Evolutionary conservation across 2,113 vertebrate genomes (phyloP).

Genomic region (Gorsachius goisagi): DNA sequence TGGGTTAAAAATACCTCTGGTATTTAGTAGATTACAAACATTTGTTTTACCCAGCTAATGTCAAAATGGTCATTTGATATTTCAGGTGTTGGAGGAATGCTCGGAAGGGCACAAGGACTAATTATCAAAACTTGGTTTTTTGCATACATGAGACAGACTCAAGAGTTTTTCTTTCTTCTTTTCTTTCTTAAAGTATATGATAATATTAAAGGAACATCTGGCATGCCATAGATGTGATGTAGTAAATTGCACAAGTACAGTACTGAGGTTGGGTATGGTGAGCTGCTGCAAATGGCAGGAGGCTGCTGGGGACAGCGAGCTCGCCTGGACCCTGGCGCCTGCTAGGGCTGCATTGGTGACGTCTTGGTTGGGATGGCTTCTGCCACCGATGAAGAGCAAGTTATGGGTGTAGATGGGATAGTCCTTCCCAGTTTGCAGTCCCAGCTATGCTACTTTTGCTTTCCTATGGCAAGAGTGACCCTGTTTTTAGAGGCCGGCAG

Average conservation of each 20-base stretch:
- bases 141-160: background rate
- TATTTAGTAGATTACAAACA: background rate
- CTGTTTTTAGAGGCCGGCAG: background rate
- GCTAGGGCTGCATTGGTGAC: background rate
- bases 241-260: background rate
- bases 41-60: background rate
- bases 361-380: background rate
- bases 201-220: background rate
- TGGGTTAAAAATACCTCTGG: conserved; percentile 12
- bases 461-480: background rate
- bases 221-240: background rate
- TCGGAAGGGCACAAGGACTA: background rate
- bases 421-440: background rate
- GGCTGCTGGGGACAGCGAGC: background rate
- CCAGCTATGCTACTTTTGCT: background rate
- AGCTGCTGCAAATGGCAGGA: background rate
- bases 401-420: background rate
- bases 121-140: background rate
- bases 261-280: background rate
- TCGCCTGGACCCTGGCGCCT: background rate
- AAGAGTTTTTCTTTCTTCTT: background rate
- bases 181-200: background rate
- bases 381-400: background rate
- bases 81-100: background rate
- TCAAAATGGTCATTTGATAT: background rate